These are phyloP conservation scores for Plotosus lineatus DNA, from an alignment of 2,113 vertebrate species.

Conservation along the genomic window DNA sequence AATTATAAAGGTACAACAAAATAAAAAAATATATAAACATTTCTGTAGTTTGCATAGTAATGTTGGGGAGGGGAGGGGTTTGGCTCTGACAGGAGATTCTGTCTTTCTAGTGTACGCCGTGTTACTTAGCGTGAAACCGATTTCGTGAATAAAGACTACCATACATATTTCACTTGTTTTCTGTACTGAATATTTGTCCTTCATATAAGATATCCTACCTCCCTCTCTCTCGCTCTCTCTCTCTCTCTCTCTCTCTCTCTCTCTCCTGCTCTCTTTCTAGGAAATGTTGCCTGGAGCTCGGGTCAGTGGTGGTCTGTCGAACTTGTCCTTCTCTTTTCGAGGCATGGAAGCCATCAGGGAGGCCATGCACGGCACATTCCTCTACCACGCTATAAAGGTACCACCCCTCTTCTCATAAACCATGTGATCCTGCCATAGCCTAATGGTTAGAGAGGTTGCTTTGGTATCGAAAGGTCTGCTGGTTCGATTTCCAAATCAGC, in stretches of 20 bases:
- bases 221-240: slow-evolving; percentile 20
- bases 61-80: no score
- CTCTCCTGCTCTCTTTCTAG: slow-evolving; percentile 72
- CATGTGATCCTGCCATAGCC: background rate
- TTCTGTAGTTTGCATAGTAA: background rate
- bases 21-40: background rate
- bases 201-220: background rate
- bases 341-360: slow-evolving; percentile 96
- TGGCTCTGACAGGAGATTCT: no score
- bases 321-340: slow-evolving; percentile 96
- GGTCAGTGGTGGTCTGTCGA: slow-evolving; percentile 95
- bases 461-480: no score
- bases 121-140: background rate
- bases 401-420: background rate
- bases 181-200: background rate
- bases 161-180: no score
- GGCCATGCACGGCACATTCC: slow-evolving; percentile 94
- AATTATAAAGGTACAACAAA: slow-evolving; percentile 81
- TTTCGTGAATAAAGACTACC: background rate
- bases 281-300: slow-evolving; percentile 84
- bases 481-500: no score
- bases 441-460: no score
- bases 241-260: slow-evolving; percentile 22
- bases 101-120: no score
- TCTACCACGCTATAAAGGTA: slow-evolving; percentile 88